Percentiles rank a stretch among this genome's conserved stretches.
Evolutionary conservation across 1,140 invertebrate genomes (phyloP).

Genomic region (Metopolophium dirhodum): DNA sequence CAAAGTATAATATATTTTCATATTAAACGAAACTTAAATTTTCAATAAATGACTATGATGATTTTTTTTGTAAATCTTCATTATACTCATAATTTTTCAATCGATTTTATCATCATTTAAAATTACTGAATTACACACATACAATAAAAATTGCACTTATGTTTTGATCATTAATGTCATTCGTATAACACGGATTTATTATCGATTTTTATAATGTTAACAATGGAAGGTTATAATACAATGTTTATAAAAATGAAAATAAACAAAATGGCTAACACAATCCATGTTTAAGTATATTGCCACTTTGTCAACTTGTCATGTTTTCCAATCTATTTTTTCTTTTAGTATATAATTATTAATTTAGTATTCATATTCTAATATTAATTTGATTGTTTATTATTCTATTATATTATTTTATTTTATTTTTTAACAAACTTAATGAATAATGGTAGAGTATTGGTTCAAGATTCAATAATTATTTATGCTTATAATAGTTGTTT

Average conservation of each 20-base stretch:
- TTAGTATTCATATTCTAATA: constrained; percentile 30
- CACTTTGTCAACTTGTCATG: constrained; percentile 10
- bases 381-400: constrained; percentile 38
- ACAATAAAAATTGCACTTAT: neutral
- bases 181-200: neutral
- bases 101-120: constrained; percentile 6
- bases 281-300: neutral
- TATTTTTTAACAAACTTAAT: neutral
- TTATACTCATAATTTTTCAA: constrained; percentile 45
- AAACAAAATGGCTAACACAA: neutral
- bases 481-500: neutral
- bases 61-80: constrained; percentile 52
- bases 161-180: neutral
- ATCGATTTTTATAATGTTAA: neutral
- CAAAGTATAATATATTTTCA: constrained; percentile 54
- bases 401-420: constrained; percentile 22
- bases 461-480: neutral
- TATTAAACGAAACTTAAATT: constrained; percentile 25
- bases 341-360: neutral
- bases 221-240: neutral
- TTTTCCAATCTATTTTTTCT: constrained; percentile 21
- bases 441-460: neutral
- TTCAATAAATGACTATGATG: constrained; percentile 38
- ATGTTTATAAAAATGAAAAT: neutral
- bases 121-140: neutral